These are phyloP conservation scores for Celastrina argiolus DNA, from an alignment of 2,888 invertebrate species.

Conservation along the genomic window DNA sequence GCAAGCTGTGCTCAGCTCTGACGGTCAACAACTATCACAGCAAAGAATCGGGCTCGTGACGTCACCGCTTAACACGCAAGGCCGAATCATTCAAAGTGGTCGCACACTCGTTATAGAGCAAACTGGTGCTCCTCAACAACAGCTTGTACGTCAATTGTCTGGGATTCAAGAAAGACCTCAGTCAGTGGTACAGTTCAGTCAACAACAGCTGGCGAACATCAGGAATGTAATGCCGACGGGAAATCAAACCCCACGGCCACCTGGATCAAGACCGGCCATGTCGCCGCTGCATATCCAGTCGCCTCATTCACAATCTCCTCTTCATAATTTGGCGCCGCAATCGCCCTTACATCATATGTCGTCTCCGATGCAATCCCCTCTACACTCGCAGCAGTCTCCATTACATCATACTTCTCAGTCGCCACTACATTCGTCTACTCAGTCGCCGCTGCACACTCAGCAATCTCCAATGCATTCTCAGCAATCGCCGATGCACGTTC, in stretches of 20 bases:
- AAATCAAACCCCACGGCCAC: constrained; percentile 44
- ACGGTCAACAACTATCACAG: constrained; percentile 56
- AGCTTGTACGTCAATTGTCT: constrained; percentile 58
- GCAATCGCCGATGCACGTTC: constrained; percentile 62
- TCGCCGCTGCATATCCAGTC: constrained; percentile 64
- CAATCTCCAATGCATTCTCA: constrained; percentile 63
- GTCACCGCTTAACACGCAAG: constrained; percentile 56
- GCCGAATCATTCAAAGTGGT: constrained; percentile 56
- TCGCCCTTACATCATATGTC: constrained; percentile 46
- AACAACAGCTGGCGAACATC: constrained; percentile 48
- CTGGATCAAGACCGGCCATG: constrained; percentile 59
- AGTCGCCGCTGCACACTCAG: constrained; percentile 62
- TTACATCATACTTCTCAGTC: constrained; percentile 60
- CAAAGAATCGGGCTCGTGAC: constrained; percentile 64
- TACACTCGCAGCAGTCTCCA: constrained; percentile 64
- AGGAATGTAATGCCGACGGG: constrained; percentile 43
- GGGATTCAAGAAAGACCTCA: constrained; percentile 54
- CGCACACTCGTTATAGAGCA: constrained; percentile 69
- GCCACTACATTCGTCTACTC: constrained; percentile 58
- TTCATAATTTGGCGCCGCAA: constrained; percentile 41
- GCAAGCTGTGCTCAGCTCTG: constrained; percentile 55
- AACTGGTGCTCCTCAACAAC: constrained; percentile 55
- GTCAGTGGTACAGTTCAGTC: constrained; percentile 57
- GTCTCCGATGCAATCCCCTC: constrained; percentile 62
- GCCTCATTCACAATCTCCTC: constrained; percentile 50